Evolutionary conservation across 2,888 invertebrate genomes (phyloP).

Genomic region (Himalopsyche kuldschensis): DNA sequence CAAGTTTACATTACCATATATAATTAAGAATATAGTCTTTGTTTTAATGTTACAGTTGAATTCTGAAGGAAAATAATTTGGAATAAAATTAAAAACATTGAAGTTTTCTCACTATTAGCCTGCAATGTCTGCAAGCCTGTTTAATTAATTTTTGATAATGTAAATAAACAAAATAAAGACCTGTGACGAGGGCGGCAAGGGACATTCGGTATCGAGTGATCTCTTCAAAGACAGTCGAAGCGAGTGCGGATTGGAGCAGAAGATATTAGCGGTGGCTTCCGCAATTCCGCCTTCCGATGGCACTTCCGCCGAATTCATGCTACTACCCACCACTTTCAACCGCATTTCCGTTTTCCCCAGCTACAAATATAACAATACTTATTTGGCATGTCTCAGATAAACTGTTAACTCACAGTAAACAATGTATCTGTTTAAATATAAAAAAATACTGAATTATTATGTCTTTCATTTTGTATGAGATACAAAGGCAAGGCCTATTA

Average conservation of each 20-base stretch:
- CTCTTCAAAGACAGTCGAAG: constrained; percentile 16
- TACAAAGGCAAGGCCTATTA: too few species aligned
- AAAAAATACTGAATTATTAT: too few species aligned
- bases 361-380: constrained; percentile 11
- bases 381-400: neutral
- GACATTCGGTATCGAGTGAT: constrained; percentile 19
- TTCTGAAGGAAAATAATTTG: too few species aligned
- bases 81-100: too few species aligned
- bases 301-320: neutral
- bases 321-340: constrained; percentile 19
- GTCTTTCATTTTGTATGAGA: too few species aligned
- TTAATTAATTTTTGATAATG: too few species aligned
- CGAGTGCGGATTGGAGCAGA: constrained; percentile 26
- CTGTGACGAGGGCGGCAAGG: constrained; percentile 27
- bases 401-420: too few species aligned
- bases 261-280: constrained; percentile 14
- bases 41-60: too few species aligned
- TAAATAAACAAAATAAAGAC: neutral
- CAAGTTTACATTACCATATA: neutral
- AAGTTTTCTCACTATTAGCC: too few species aligned
- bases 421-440: too few species aligned
- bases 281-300: neutral
- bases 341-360: constrained; percentile 29
- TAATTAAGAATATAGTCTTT: too few species aligned
- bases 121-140: too few species aligned